A percentile compares a stretch with the other conserved stretches of the same genome.
Conservation (phyloP, 1,140 invertebrate genomes). For the Drosophila willistoni region DNA sequence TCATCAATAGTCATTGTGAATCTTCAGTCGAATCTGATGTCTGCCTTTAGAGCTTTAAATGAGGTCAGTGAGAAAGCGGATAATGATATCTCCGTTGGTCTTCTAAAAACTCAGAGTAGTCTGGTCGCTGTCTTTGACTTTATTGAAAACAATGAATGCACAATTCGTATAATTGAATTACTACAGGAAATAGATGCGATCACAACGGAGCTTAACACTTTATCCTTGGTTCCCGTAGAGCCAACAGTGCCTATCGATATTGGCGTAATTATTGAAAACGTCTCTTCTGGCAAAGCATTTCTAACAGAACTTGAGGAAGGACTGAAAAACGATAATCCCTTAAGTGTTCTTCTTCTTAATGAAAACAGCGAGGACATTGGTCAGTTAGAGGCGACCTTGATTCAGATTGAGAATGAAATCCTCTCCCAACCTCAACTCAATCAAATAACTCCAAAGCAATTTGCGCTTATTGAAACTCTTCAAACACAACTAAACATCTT, state of each 20-base stretch:
- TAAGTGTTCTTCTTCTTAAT: slow-evolving; percentile 49
- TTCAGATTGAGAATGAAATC: slow-evolving; percentile 67
- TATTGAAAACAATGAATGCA: slow-evolving; percentile 69
- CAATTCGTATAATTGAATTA: slow-evolving; percentile 69
- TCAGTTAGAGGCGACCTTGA: slow-evolving; percentile 56
- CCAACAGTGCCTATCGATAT: slow-evolving; percentile 46
- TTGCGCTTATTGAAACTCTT: slow-evolving; percentile 52
- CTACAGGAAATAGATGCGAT: slow-evolving; percentile 76
- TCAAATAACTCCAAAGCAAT: slow-evolving; percentile 51
- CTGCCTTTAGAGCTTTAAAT: slow-evolving; percentile 65
- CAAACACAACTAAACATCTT: slow-evolving; percentile 57
- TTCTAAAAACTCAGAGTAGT: slow-evolving; percentile 61
- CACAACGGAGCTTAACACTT: slow-evolving; percentile 52
- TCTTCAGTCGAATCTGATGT: slow-evolving; percentile 72
- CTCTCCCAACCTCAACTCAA: slow-evolving; percentile 52
- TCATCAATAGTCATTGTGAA: slow-evolving; percentile 63
- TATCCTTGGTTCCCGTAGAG: slow-evolving; percentile 25
- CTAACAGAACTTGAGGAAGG: slow-evolving; percentile 64
- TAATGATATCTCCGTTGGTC: slow-evolving; percentile 37
- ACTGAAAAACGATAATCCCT: slow-evolving; percentile 51
- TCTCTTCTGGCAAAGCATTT: slow-evolving; percentile 62
- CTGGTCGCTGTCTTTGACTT: slow-evolving; percentile 73
- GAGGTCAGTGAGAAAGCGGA: slow-evolving; percentile 58
- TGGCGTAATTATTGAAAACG: slow-evolving; percentile 56
- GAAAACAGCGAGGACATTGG: slow-evolving; percentile 56